Percentiles rank a stretch among this genome's conserved stretches.
phyloP scores from a whole-genome alignment of 2,888 invertebrate genomes.

The Stenodema calcarata region DNA sequence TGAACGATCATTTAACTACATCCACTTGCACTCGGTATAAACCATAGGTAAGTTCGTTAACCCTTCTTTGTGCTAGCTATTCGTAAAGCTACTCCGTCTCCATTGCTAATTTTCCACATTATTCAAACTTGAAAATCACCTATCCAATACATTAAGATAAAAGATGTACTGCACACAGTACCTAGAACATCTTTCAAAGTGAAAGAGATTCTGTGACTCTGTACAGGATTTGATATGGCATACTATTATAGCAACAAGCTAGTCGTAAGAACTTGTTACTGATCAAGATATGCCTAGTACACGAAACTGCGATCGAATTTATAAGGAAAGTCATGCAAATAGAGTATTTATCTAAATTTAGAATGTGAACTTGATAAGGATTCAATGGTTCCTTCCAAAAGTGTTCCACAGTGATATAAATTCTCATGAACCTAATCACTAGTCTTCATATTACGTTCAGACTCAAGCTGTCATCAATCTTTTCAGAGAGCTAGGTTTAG shows the following conservation, averaged over 20 bases:
- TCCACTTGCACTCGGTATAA: neutral
- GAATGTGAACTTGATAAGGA: too few species aligned
- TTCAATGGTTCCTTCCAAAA: too few species aligned
- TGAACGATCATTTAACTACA: neutral
- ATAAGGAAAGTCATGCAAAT: too few species aligned
- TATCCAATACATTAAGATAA: neutral
- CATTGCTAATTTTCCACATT: neutral
- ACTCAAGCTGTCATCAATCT: neutral
- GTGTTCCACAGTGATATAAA: too few species aligned
- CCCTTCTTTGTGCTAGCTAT: neutral
- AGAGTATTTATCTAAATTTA: too few species aligned
- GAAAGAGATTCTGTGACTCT: conserved; percentile 12
- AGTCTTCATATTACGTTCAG: neutral
- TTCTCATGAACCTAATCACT: too few species aligned
- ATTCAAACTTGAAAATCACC: neutral
- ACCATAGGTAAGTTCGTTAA: neutral
- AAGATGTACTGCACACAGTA: conserved; percentile 15
- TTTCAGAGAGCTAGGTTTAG: conserved; percentile 2
- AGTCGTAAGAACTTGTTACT: conserved; percentile 30
- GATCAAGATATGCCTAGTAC: conserved; percentile 38
- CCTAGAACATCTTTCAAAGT: neutral
- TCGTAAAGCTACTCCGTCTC: neutral
- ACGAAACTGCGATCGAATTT: too few species aligned
- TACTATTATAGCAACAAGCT: conserved; percentile 42
- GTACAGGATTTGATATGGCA: conserved; percentile 32